Base-by-base conservation (phyloP, 1,140 invertebrate species). In the Protaetia brevitarsis region DNA sequence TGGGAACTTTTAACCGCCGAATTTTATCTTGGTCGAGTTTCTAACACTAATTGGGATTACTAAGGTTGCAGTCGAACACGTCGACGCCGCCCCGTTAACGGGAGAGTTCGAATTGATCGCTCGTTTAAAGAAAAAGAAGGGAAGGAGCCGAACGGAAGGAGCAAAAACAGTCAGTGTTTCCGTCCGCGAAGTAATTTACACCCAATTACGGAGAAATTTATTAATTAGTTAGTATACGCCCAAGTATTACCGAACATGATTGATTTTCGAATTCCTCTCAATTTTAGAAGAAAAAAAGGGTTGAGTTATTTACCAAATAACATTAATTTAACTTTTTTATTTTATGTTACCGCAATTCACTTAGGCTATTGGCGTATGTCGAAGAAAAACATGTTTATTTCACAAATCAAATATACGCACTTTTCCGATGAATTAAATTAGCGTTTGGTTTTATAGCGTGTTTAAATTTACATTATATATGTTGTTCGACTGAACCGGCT, bases 151-250 rank as follows among this genome's bases (percentile, higher is more conserved):
- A 51, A 10, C 41, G 41, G 26, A 51, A 51, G 41, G 26, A 51
- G 41, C 19, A 51, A 51, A 51, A 51, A 51, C 41, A 23, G 41
- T 51, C 41, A 51, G 26, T 51, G 41, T 51, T 51, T 51, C 26
- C 41, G 3, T 10, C 26, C 41, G 41, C 41, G 16, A 23, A 51
- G 41, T 51, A 51, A 51, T 51, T 51, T 51, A 51, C 41, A 51
- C 16, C 41, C 41, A 51, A 51, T 51, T 51, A 51, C 41, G 16
- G 6, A n/a, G 6, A 51, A 51, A 51, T 23, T 51, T 51, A 51
- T 51, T 51, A 51, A 51, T 51, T 51, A 51, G 41, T 51, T 51
- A 51, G 41, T 51, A 23, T 51, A 23, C 41, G 41, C 41, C 41
- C 8, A 51, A 51, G 41, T 51, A 51, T 51, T 26, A 51, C 41